Percentiles rank a stretch among this genome's conserved stretches.
phyloP scores from a whole-genome alignment of 1,140 invertebrate species.

The Sitobion miscanthi region DNA sequence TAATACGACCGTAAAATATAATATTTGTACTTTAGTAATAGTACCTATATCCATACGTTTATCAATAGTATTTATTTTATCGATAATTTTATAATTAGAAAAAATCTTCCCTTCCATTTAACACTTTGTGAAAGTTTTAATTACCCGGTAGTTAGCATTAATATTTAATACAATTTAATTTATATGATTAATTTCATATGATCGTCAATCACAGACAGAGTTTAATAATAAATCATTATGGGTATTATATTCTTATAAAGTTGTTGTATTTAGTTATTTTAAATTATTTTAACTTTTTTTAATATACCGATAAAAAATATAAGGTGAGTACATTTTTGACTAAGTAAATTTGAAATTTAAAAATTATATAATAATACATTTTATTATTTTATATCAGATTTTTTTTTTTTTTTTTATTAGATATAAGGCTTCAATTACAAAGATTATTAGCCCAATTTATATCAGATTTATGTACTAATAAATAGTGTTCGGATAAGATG shows the following conservation, averaged over 20 bases:
- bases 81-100: background rate
- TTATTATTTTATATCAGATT: too few species aligned
- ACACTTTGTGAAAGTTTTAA: background rate
- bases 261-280: background rate
- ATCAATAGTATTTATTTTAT: background rate
- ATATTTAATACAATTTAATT: background rate
- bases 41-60: background rate
- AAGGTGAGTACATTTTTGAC: background rate
- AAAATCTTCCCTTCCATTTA: background rate
- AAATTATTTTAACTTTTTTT: background rate
- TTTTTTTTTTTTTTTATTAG: too few species aligned
- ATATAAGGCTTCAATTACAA: too few species aligned
- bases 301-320: background rate
- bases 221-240: background rate
- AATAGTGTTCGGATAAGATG: too few species aligned
- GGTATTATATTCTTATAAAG: background rate
- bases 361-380: background rate
- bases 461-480: too few species aligned
- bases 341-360: background rate
- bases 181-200: background rate
- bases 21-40: background rate
- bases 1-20: background rate
- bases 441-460: too few species aligned
- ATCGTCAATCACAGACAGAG: background rate
- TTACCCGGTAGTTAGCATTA: too few species aligned